Percentiles rank a stretch among this genome's conserved stretches.
Conservation (phyloP, 2,797 vertebrate genomes). For the Pipistrellus kuhlii region DNA sequence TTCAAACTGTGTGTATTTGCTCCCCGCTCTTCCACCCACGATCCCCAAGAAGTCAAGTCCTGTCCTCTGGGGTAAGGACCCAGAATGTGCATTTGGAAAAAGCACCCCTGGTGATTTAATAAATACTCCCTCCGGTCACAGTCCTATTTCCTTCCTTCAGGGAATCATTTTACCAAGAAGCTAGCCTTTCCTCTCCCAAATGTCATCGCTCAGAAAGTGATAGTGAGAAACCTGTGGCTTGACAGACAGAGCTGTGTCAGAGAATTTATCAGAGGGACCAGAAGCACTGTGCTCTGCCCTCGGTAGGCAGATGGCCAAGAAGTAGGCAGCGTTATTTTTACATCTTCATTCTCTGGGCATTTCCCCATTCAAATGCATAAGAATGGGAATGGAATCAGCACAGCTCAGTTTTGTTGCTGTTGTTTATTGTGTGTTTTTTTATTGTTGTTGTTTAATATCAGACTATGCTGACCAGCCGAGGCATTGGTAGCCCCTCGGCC, state of each 20-base stretch:
- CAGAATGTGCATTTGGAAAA: neutral
- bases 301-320: constrained; percentile 44
- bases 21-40: fast-evolving
- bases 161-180: constrained; percentile 56
- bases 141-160: constrained; percentile 39
- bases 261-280: constrained; percentile 70
- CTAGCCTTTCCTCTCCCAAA: constrained; percentile 52
- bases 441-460: neutral
- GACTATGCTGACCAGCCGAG: neutral
- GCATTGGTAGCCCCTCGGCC: neutral
- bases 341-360: constrained; percentile 61
- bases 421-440: neutral
- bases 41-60: neutral
- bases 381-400: constrained; percentile 24
- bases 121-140: neutral
- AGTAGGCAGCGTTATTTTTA: constrained; percentile 51
- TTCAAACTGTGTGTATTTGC: neutral
- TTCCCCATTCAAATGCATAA: neutral
- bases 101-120: neutral
- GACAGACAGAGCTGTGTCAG: constrained; percentile 7
- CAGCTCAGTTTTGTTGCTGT: neutral
- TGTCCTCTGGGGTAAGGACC: neutral
- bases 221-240: constrained; percentile 38
- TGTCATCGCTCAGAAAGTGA: constrained; percentile 47
- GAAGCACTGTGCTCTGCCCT: constrained; percentile 1